Conservation (phyloP, 2,888 invertebrate genomes). For the Theretra japonica region DNA sequence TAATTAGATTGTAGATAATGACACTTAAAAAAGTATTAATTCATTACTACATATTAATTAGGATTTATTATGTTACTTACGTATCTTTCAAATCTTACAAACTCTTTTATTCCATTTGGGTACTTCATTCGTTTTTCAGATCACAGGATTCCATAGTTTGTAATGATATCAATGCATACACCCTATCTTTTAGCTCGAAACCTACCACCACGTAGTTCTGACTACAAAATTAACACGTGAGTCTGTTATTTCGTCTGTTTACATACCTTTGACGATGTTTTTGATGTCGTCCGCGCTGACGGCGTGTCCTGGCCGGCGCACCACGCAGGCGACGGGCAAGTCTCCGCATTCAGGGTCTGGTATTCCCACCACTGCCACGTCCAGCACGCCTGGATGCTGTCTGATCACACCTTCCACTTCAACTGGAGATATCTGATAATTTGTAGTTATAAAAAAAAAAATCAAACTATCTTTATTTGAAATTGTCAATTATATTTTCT, state of each 20-base stretch:
- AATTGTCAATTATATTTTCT: not conserved
- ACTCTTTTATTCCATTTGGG: too few species aligned
- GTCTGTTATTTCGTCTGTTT: not conserved
- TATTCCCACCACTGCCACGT: slow-evolving; percentile 61
- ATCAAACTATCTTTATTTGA: not conserved
- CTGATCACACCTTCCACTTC: slow-evolving; percentile 54
- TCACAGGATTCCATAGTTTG: too few species aligned
- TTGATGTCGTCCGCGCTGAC: slow-evolving; percentile 62
- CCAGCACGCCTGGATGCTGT: slow-evolving; percentile 58
- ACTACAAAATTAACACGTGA: too few species aligned
- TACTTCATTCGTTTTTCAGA: too few species aligned
- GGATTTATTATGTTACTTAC: too few species aligned
- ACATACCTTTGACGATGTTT: slow-evolving; percentile 58
- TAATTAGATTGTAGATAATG: not conserved
- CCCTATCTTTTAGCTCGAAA: too few species aligned
- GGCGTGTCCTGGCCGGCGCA: slow-evolving; percentile 43
- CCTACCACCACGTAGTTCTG: too few species aligned
- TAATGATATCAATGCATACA: too few species aligned
- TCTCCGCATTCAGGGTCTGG: slow-evolving; percentile 59
- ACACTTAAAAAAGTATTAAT: too few species aligned
- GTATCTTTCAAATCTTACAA: too few species aligned
- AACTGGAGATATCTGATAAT: slow-evolving; percentile 51
- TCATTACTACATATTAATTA: too few species aligned
- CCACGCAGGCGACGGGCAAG: slow-evolving; percentile 61
- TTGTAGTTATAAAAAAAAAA: not conserved